phyloP scores from a whole-genome alignment of 2,797 vertebrate genomes.

The Neosilurus mollespiculum region DNA sequence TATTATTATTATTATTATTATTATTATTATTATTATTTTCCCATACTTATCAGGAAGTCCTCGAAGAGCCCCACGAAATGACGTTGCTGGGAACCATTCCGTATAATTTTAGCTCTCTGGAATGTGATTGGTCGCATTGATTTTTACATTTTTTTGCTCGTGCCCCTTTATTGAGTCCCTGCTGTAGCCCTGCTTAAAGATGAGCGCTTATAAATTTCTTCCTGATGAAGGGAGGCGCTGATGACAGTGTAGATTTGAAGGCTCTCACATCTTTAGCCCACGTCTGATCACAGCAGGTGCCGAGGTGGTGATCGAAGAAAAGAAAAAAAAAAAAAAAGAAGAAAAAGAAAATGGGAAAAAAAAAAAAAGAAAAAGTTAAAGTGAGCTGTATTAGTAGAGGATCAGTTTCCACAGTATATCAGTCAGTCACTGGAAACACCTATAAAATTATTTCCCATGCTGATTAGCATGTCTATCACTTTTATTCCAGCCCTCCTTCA shows the following conservation, averaged over 20 bases:
- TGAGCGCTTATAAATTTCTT: constrained; percentile 60
- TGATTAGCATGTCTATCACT: constrained; percentile 3
- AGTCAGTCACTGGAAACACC: not conserved
- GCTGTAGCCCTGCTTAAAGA: constrained; percentile 61
- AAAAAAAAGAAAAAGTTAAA: not conserved
- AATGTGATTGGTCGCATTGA: constrained; percentile 57
- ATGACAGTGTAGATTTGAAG: constrained; percentile 59
- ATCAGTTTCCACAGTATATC: constrained; percentile 14
- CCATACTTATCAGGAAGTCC: constrained; percentile 46
- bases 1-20: constrained; percentile 24
- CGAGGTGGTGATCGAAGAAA: not conserved
- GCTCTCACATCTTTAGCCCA: constrained; percentile 47
- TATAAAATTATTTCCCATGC: not conserved
- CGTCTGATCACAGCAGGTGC: constrained; percentile 36
- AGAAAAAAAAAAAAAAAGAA: not conserved
- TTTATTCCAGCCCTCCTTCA: not conserved
- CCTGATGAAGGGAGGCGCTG: constrained; percentile 59
- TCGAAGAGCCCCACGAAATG: constrained; percentile 34
- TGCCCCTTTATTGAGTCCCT: constrained; percentile 53
- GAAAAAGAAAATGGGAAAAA: not conserved
- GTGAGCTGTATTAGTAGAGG: not conserved
- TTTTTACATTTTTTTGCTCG: constrained; percentile 44
- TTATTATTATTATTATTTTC: constrained; percentile 37
- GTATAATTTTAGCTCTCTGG: constrained; percentile 33
- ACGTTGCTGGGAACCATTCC: constrained; percentile 42